Base-by-base conservation (phyloP, 1,140 invertebrate species). In the Harpegnathos saltator region DNA sequence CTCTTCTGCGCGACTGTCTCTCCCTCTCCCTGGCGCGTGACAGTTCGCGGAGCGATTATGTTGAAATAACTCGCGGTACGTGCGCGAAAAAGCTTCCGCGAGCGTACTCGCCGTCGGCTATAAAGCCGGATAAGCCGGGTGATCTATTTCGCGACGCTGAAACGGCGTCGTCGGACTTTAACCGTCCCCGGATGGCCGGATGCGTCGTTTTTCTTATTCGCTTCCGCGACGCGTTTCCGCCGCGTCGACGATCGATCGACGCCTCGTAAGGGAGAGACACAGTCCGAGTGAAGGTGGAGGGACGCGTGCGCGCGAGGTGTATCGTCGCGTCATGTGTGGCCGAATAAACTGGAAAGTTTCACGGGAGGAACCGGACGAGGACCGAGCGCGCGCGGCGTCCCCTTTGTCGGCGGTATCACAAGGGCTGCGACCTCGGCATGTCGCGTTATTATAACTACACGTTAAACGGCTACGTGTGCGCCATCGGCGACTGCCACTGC, bases 91-190 rank as follows among this genome's bases (percentile, higher is more conserved):
- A 69, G 52, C 63, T 58, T 80, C 75, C 75, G 62, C 75, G 50
- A 48, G 63, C 29, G 29, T 63, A 26, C 44, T 52, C 73, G 48
- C 61, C 62, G 63, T 44, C 50, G 63, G 22, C 75, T 58, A 78
- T 78, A 78, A 78, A 78, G 63, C 75, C 75, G 75, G 75, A 78
- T 78, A 78, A 80, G 75, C 52, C 52, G 75, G n/a, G 75, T 80
- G 75, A 80, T 80, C 75, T 80, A 80, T 80, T 80, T 80, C 63
- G 63, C 65, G 75, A 80, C 63, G 75, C 52, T 80, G 75, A 80
- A 80, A 80, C 66, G 63, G 65, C 63, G 75, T 78, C 75, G 75
- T 80, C 65, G 52, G 75, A 80, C 52, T 58, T 80, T 80, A 80
- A 65, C n/a, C 52, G 52, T 80, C 52, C n/a, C n/a, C 69, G 54